A percentile compares a stretch with the other conserved stretches of the same genome.
Conservation (phyloP, 2,113 vertebrate genomes). For the Indri indri region DNA sequence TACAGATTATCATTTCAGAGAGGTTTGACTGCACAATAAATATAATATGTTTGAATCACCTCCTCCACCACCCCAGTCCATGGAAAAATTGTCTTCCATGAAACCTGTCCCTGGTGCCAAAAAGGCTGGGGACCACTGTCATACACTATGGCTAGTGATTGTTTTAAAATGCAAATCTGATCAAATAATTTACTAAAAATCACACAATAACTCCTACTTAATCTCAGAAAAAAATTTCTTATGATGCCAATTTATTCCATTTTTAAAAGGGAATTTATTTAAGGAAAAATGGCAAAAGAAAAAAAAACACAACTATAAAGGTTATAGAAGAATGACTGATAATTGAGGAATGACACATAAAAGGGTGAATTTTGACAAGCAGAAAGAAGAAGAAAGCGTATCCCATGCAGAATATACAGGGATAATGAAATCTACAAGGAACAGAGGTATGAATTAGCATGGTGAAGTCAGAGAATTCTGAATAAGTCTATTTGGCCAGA, state of each 20-base stretch:
- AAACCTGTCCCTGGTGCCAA: no score
- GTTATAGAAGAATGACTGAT: neutral
- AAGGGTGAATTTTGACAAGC: neutral
- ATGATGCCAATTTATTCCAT: neutral
- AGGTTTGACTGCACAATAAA: no score
- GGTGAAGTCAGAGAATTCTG: neutral
- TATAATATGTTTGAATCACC: no score
- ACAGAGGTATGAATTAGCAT: no score
- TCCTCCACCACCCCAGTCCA: no score
- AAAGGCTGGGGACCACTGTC: neutral
- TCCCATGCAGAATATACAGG: neutral
- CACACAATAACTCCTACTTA: neutral
- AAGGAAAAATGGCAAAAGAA: neutral
- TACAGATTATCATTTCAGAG: no score
- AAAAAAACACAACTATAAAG: neutral
- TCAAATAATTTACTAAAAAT: neutral
- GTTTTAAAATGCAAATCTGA: conserved; percentile 6
- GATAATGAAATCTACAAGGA: neutral
- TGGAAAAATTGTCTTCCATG: no score
- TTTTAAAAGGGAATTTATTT: neutral
- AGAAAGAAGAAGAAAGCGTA: neutral
- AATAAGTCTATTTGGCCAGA: neutral
- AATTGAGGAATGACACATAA: neutral
- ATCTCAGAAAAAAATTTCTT: neutral
- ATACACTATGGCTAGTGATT: neutral